Evolutionary conservation across 1,140 invertebrate genomes (phyloP).

Genomic region (Aphidius gifuensis): DNA sequence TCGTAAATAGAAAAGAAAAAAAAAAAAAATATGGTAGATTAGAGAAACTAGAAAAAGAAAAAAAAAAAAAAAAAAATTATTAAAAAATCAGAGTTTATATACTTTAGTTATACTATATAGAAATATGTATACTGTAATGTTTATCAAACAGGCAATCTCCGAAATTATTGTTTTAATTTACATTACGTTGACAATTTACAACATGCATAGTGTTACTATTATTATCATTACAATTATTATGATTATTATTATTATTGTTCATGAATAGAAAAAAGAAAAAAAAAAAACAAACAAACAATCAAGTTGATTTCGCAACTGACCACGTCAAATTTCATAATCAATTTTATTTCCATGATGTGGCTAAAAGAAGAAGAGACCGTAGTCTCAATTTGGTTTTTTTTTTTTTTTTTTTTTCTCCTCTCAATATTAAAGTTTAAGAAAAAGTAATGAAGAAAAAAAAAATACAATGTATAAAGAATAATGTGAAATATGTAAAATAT

Average conservation of each 20-base stretch:
- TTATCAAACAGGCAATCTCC: too few relatives aligned
- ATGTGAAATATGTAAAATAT: slow-evolving; percentile 52
- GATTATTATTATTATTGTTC: slow-evolving; percentile 12
- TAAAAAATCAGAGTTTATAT: slow-evolving; percentile 51
- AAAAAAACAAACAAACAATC: neutral
- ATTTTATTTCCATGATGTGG: too few relatives aligned
- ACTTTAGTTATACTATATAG: slow-evolving; percentile 50
- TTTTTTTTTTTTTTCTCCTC: too few relatives aligned
- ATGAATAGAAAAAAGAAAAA: slow-evolving; percentile 23
- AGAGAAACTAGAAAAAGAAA: slow-evolving; percentile 44
- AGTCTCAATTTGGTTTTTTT: too few relatives aligned
- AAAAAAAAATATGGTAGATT: slow-evolving; percentile 35
- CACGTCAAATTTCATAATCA: too few relatives aligned
- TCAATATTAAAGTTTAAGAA: slow-evolving; percentile 2
- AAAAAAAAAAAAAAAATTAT: slow-evolving; percentile 31
- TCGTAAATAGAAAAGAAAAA: slow-evolving; percentile 16
- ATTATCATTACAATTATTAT: slow-evolving; percentile 27
- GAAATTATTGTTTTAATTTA: slow-evolving; percentile 28
- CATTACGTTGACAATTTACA: slow-evolving; percentile 33
- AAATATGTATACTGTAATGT: slow-evolving; percentile 35
- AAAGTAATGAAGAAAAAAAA: slow-evolving; percentile 31
- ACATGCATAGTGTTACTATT: slow-evolving; percentile 20
- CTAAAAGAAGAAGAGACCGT: neutral
- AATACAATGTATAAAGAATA: slow-evolving; percentile 38
- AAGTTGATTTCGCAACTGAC: too few relatives aligned